These are phyloP conservation scores for Ictidomys tridecemlineatus DNA, from an alignment of 2,113 vertebrate species.

Conservation along the genomic window DNA sequence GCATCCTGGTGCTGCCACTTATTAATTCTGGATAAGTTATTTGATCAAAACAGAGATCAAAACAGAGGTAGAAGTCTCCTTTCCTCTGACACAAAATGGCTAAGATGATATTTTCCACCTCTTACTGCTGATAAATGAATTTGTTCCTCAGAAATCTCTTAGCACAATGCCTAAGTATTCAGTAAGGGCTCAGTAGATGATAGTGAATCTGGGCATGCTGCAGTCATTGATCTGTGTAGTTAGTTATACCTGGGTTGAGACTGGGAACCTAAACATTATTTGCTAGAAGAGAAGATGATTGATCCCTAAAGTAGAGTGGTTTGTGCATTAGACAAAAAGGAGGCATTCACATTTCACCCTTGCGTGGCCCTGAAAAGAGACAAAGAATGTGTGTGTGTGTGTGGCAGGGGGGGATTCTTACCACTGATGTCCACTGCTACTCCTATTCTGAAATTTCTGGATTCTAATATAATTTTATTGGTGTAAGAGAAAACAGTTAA, in stretches of 20 bases:
- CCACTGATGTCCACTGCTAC: neutral
- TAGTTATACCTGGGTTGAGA: neutral
- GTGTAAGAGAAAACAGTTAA: conserved; percentile 47
- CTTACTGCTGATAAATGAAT: neutral
- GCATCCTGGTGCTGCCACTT: neutral
- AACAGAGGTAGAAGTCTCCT: conserved; percentile 13
- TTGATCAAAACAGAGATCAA: conserved; percentile 27
- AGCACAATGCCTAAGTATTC: neutral
- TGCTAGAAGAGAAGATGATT: neutral
- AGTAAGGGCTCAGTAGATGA: neutral
- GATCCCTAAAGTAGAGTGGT: neutral
- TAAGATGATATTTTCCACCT: conserved; percentile 5
- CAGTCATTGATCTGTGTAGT: neutral
- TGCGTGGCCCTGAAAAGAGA: neutral
- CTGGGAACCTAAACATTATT: neutral
- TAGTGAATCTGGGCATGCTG: neutral
- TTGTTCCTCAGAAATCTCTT: neutral
- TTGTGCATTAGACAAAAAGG: neutral
- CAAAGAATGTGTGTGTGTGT: neutral
- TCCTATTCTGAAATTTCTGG: neutral
- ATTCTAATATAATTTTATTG: neutral
- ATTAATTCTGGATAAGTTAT: neutral
- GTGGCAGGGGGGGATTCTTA: neutral
- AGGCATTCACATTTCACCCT: neutral
- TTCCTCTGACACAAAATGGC: neutral